These are phyloP conservation scores for Acanthosepion esculentum DNA, from an alignment of 2,888 invertebrate genomes.

Conservation along the genomic window DNA sequence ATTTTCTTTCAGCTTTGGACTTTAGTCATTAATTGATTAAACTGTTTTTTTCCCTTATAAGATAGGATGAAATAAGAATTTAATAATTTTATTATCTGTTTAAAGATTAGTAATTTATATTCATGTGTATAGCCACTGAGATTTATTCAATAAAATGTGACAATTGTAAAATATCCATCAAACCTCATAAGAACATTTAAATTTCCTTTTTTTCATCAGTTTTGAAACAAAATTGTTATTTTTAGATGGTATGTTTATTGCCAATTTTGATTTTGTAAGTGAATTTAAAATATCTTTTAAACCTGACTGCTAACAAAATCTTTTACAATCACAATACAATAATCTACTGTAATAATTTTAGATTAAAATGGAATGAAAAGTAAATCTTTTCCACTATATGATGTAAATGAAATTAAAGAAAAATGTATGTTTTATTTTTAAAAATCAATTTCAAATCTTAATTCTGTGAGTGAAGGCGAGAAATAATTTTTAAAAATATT, in stretches of 20 bases:
- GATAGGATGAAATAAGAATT: not conserved
- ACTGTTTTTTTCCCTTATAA: not conserved
- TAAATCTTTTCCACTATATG: no score
- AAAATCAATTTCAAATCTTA: no score
- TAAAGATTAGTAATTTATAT: not conserved
- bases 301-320: no score
- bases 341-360: not conserved
- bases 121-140: not conserved
- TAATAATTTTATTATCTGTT: not conserved
- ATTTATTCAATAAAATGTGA: not conserved
- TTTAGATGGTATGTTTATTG: not conserved
- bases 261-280: not conserved
- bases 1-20: not conserved
- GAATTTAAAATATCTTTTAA: not conserved
- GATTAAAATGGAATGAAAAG: no score
- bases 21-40: not conserved
- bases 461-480: no score
- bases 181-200: not conserved
- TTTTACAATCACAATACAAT: not conserved
- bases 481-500: no score
- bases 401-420: no score
- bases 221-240: not conserved
- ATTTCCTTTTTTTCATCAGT: not conserved
- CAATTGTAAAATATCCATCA: not conserved
- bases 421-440: no score